phyloP scores from a whole-genome alignment of 2,113 vertebrate genomes.

The Bucco capensis region DNA sequence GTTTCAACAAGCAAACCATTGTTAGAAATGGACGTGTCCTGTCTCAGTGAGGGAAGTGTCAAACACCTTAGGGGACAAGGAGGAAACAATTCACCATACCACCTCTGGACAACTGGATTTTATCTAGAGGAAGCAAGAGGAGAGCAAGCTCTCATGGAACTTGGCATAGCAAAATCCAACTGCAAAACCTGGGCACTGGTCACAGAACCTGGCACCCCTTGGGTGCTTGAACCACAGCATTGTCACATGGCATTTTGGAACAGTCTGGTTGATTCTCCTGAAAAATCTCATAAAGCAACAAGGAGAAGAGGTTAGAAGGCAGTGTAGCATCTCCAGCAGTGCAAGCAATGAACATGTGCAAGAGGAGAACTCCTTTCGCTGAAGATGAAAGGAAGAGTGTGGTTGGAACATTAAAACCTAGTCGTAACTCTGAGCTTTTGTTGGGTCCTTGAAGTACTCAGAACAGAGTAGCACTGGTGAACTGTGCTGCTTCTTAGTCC shows the following conservation, averaged over 20 bases:
- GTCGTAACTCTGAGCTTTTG: background rate
- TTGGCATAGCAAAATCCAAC: background rate
- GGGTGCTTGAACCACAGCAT: background rate
- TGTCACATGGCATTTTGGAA: background rate
- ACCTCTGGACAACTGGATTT: background rate
- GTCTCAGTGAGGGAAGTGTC: background rate
- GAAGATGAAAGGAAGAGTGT: background rate
- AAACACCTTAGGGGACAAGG: background rate
- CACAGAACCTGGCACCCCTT: background rate
- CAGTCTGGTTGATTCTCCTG: background rate
- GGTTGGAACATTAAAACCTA: background rate
- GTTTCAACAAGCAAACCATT: background rate
- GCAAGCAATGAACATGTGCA: background rate
- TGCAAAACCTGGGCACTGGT: background rate
- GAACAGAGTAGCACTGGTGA: background rate
- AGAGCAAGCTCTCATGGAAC: background rate
- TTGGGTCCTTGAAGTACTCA: background rate
- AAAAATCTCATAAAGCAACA: background rate
- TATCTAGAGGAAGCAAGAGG: background rate
- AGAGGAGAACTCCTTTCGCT: background rate
- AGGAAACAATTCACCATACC: background rate
- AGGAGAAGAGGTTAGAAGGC: background rate
- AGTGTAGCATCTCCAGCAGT: background rate
- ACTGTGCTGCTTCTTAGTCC: background rate
- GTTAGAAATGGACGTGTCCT: rapidly evolving